These are phyloP conservation scores for Amblyjoppa proteus DNA, from an alignment of 2,888 invertebrate genomes.

Conservation along the genomic window DNA sequence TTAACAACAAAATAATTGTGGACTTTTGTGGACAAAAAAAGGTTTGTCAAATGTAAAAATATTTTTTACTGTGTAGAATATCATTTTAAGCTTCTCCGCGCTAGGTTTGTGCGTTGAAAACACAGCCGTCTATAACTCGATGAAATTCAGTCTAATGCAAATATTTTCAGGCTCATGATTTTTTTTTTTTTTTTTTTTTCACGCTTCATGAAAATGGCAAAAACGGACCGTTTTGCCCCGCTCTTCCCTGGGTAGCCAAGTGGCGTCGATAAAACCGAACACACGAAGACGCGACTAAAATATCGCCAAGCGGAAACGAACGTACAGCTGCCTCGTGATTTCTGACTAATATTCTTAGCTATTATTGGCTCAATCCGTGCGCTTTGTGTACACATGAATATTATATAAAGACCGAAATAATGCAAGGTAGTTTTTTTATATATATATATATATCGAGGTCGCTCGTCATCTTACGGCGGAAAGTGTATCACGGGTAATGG, in stretches of 20 bases:
- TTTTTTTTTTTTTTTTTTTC: neutral
- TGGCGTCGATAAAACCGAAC: neutral
- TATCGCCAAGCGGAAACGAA: neutral
- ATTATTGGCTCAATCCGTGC: neutral
- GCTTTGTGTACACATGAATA: neutral
- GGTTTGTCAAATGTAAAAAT: too few relatives aligned
- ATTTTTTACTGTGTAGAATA: too few relatives aligned
- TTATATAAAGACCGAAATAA: neutral
- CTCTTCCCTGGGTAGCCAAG: neutral
- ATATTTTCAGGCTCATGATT: too few relatives aligned
- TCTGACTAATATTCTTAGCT: neutral
- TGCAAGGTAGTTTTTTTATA: slow-evolving; percentile 14
- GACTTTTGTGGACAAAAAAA: too few relatives aligned
- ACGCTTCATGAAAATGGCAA: neutral
- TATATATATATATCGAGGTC: slow-evolving; percentile 13
- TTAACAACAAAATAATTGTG: too few relatives aligned
- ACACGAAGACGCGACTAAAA: neutral
- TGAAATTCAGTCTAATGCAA: too few relatives aligned
- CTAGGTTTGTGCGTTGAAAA: too few relatives aligned
- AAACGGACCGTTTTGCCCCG: neutral
- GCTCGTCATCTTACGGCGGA: slow-evolving; percentile 9
- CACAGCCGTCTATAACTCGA: too few relatives aligned
- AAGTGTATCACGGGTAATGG: neutral
- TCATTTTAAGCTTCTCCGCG: too few relatives aligned
- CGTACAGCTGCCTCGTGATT: neutral